Evolutionary conservation across 2,113 vertebrate species (phyloP).

Genomic region (Pollachius pollachius): DNA sequence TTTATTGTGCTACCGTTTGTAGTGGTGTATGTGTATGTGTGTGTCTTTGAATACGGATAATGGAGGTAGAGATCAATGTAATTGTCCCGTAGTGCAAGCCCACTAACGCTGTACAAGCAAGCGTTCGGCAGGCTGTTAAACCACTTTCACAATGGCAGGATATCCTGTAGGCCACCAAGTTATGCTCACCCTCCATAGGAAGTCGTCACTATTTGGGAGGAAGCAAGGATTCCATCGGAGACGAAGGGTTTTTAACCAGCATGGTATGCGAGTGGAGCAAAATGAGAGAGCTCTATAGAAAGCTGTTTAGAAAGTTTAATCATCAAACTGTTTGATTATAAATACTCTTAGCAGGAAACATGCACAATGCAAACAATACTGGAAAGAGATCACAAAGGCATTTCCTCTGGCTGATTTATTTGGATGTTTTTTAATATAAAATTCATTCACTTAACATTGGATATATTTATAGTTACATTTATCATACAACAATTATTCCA

Average conservation of each 20-base stretch:
- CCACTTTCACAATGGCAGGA: slow-evolving; percentile 74
- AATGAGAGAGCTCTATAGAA: too few species aligned
- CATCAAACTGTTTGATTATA: too few species aligned
- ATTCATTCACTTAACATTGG: slow-evolving; percentile 67
- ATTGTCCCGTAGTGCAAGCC: slow-evolving; percentile 32
- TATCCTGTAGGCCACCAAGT: slow-evolving; percentile 72
- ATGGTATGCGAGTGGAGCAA: too few species aligned
- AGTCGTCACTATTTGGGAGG: slow-evolving; percentile 70
- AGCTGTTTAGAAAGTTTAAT: too few species aligned
- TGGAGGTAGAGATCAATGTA: slow-evolving; percentile 11
- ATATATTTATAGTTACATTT: slow-evolving; percentile 73
- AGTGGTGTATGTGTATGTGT: too few species aligned
- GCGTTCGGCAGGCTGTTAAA: slow-evolving; percentile 52
- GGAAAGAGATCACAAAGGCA: slow-evolving; percentile 35
- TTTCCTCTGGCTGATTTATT: slow-evolving; percentile 65
- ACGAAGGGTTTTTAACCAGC: too few species aligned
- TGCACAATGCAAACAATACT: not conserved
- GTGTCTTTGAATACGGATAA: not conserved
- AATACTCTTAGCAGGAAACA: too few species aligned
- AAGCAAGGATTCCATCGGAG: slow-evolving; percentile 63
- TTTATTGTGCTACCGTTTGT: too few species aligned
- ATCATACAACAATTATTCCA: slow-evolving; percentile 73
- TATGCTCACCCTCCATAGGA: slow-evolving; percentile 63
- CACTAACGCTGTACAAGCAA: slow-evolving; percentile 44
- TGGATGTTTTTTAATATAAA: slow-evolving; percentile 67